A percentile compares a stretch with the other conserved stretches of the same genome.
Evolutionary conservation across 92 coral and sea anemone species (phyloP).

Genomic region (Parazoanthus darwini): DNA sequence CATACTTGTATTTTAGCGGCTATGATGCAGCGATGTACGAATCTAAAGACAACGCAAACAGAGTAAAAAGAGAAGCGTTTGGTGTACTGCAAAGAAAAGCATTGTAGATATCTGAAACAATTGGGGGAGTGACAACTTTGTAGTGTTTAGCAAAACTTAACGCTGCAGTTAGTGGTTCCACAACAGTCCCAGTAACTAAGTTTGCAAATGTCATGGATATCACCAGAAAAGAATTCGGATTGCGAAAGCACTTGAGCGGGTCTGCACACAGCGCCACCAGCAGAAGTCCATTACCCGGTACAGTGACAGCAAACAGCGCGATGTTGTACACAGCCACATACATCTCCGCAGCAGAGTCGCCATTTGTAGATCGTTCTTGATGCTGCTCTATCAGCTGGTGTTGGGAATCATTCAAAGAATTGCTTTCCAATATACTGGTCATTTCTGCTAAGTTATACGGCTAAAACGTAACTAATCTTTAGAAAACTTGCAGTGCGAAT

Average conservation of each 20-base stretch:
- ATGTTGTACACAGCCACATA: constrained; percentile 16
- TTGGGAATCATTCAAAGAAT: neutral
- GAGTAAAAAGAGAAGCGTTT: constrained; percentile 33
- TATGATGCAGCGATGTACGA: constrained; percentile 32
- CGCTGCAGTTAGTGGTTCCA: constrained; percentile 25
- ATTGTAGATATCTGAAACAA: neutral
- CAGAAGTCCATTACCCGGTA: constrained; percentile 18
- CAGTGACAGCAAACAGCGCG: constrained; percentile 1
- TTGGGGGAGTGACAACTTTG: neutral
- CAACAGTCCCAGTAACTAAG: constrained; percentile 8
- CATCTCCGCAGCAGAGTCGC: neutral
- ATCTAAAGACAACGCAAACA: constrained; percentile 28
- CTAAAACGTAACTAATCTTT: neutral
- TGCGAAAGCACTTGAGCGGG: constrained; percentile 29
- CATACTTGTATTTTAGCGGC: constrained; percentile 32
- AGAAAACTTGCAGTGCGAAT: too few species aligned
- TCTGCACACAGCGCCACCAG: constrained; percentile 12
- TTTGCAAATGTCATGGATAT: constrained; percentile 34
- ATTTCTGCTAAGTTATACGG: neutral
- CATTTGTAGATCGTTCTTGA: neutral
- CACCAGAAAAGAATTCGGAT: constrained; percentile 29
- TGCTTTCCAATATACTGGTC: neutral
- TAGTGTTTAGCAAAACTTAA: constrained; percentile 3
- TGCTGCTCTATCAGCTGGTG: neutral
- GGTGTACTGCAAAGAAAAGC: constrained; percentile 6